Base-by-base conservation (phyloP, 2,888 invertebrate species). In the Ophion ellenae region DNA sequence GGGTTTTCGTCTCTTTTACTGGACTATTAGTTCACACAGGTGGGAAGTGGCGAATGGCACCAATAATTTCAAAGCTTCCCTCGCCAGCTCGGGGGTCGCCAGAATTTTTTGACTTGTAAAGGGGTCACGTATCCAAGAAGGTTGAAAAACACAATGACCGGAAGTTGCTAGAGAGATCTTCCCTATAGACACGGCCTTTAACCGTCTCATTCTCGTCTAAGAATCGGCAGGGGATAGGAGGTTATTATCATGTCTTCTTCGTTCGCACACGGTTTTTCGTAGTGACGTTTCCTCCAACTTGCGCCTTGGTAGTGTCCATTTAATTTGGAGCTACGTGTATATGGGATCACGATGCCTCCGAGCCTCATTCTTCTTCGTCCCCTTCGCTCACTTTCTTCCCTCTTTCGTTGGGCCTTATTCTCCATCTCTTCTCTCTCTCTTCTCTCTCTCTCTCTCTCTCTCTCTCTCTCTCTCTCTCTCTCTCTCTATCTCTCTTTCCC, bases 401-500 rank as follows among this genome's bases (percentile, higher is more conserved):
- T 81, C 75, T 61, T 24, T 24, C 20, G 61, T 24, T 24, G 36
- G 40, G 47, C 24, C 69, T 69, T 3, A 20, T 24, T 36, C 61
- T 47, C 63, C 53, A 14, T n/a, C 59, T 24, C 24, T 24, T n/a
- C 59, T 24, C 24, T 24, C 24, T 36, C 61, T 47, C 63, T 63
- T n/a, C 59, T 24, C 24, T 24, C 76, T 76, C 11, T 77, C 76
- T 64, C 80, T 76, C 66, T 81, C 73, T 69, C 73, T 81, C 77
- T 83, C 63, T 71, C 40, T 32, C 40, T 40, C 73, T 64, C 53
- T 45, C 61, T 53, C 24, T 2, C 71, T 40, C 75, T 77, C 79
- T 80, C 76, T 76, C 11, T 73, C 76, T 64, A 77, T 76, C 66
- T 81, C 73, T 64, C 73, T 81, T 73, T 81, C 63, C 67, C 40